Percentiles rank a stretch among this genome's conserved stretches.
phyloP scores from a whole-genome alignment of 2,888 invertebrate genomes.

The Crocallis elinguaria region DNA sequence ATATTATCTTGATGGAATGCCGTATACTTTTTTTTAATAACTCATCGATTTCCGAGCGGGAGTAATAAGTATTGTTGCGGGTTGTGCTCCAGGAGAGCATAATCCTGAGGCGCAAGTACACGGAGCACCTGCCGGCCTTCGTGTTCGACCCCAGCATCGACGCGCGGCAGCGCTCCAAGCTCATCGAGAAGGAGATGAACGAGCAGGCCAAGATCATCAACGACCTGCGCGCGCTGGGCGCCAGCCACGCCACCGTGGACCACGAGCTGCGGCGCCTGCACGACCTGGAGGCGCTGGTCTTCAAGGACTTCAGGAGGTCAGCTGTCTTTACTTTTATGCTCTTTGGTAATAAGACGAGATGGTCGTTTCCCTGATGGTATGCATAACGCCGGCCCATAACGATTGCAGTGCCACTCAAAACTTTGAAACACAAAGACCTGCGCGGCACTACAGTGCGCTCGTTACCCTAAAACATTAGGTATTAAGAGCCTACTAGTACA shows the following conservation, averaged over 20 bases:
- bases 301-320: constrained; percentile 94
- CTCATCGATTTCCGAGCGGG: no score
- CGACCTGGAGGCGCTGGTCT: constrained; percentile 96
- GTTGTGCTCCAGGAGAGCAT: constrained; percentile 87
- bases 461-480: no score
- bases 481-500: no score
- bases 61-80: no score
- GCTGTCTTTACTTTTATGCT: neutral
- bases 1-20: no score
- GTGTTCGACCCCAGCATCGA: constrained; percentile 92
- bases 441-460: no score
- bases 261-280: constrained; percentile 96
- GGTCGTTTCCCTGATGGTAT: no score
- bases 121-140: constrained; percentile 92
- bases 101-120: constrained; percentile 86
- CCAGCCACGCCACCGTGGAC: constrained; percentile 95
- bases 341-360: neutral
- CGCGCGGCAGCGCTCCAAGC: constrained; percentile 93
- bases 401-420: no score
- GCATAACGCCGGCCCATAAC: no score
- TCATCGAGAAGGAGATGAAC: constrained; percentile 98
- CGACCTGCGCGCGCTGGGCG: constrained; percentile 94
- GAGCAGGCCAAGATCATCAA: constrained; percentile 98
- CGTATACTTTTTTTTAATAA: no score
- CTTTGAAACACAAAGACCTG: no score